Evolutionary conservation across 2,888 invertebrate species (phyloP), one percentile per base, ranked within the genome.

Genomic region (Oligia fasciuncula): DNA sequence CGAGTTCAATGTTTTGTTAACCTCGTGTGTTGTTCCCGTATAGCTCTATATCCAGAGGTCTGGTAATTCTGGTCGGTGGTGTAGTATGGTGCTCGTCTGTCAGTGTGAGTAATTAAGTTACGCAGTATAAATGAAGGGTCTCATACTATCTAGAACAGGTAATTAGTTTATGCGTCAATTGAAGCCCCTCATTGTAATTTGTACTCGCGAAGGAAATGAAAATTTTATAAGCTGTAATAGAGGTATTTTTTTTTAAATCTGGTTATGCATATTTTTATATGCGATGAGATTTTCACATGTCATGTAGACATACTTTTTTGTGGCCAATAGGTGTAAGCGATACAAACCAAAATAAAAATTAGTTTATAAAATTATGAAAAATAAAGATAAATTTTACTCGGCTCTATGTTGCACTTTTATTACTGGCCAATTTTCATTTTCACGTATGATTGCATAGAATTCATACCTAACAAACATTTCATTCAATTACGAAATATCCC

Each of bases 91-190:
- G 91, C 94, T 94, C 91, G 94, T 92, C 92, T 94, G 93, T 93
- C 94, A 92, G 94, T 91, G 92, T 94, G 92, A 93, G 95, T 96
- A 96, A 96, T 96, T 95, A 93, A 94, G 95, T 96, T 96, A 95
- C 93, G 91, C 87, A 90, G 92, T 91, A 94, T 94, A 94, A 95
- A 94, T 95, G 95, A 95, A 94, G 96, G 95, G 95, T 93, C 94
- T 91, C 89, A 85, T 91, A 93, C 93, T 94, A 94, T 95, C 93
- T 94, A 90, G 91, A 93, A 92, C 94, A 94, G 94, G 94, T 96
- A 95, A 96, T 96, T 94, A 94, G 93, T 94, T 96, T 95, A 95
- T 89, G 90, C 93, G 90, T 85, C 86, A 81, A 82, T 89, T 46
- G 80, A 88, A 80, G 83, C 63, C 77, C 81, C 73, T 73, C 79